Conservation (phyloP, 1,140 invertebrate species). For the Cherax destructor region DNA sequence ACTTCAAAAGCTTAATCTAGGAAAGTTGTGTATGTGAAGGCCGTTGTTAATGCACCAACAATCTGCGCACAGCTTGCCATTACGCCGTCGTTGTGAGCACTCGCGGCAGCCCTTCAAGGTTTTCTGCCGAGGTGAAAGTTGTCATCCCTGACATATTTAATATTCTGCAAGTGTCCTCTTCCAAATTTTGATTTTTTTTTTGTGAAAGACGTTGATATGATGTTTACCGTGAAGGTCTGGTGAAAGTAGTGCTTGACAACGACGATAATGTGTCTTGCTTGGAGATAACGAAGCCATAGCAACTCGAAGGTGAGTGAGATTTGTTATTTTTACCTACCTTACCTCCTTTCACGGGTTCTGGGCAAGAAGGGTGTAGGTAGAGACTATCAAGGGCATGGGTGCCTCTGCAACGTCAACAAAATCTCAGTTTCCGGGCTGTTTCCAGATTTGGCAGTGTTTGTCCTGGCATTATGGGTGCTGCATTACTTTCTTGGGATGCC, state of each 20-base stretch:
- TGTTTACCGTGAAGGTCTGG: no score
- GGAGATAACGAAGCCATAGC: neutral
- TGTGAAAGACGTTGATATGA: no score
- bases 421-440: neutral
- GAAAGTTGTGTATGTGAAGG: no score
- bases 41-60: neutral
- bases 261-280: neutral
- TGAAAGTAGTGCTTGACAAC: no score
- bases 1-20: no score
- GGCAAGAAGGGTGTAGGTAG: slow-evolving; percentile 21
- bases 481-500: neutral
- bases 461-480: neutral
- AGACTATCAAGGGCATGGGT: slow-evolving; percentile 3
- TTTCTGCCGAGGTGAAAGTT: neutral
- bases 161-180: neutral
- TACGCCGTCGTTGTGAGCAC: neutral
- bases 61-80: neutral
- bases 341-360: slow-evolving; percentile 25
- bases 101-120: neutral
- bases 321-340: slow-evolving; percentile 59
- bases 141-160: neutral
- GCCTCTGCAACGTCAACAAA: neutral
- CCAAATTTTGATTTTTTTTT: neutral
- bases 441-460: neutral
- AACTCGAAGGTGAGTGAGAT: slow-evolving; percentile 29